These are phyloP conservation scores for Syngnathus acus DNA, from an alignment of 2,797 vertebrate species.

Conservation along the genomic window DNA sequence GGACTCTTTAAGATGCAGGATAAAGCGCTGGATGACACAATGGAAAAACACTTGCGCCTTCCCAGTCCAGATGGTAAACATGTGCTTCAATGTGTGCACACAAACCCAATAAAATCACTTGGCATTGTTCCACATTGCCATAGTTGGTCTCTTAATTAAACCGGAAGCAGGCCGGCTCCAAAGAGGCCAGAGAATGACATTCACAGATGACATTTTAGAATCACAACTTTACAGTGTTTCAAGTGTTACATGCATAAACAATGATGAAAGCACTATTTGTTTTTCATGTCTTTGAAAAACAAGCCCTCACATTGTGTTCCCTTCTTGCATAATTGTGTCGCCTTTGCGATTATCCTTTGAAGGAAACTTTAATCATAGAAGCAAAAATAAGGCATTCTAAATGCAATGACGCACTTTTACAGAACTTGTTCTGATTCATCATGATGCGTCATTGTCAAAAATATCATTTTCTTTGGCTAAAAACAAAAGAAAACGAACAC, in stretches of 20 bases:
- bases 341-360: background rate
- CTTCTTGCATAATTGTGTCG: background rate
- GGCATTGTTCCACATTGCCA: slow-evolving; percentile 28
- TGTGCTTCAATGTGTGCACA: slow-evolving; percentile 3
- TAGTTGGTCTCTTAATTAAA: slow-evolving; percentile 36
- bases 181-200: slow-evolving; percentile 4
- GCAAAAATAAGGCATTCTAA: background rate
- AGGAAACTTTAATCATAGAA: background rate
- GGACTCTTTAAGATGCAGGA: background rate
- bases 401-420: background rate
- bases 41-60: slow-evolving; percentile 27
- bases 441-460: background rate
- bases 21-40: background rate
- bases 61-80: slow-evolving; percentile 11
- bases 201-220: background rate
- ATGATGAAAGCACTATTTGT: background rate
- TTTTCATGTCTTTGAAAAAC: background rate
- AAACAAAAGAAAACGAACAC: background rate
- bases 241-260: background rate
- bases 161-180: slow-evolving; percentile 16
- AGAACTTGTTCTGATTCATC: background rate
- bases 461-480: background rate
- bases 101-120: slow-evolving; percentile 16
- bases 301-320: background rate
- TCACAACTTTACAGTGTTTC: background rate